Conservation (phyloP, 2,113 vertebrate genomes). For the pig (Sus scrofa) region DNA sequence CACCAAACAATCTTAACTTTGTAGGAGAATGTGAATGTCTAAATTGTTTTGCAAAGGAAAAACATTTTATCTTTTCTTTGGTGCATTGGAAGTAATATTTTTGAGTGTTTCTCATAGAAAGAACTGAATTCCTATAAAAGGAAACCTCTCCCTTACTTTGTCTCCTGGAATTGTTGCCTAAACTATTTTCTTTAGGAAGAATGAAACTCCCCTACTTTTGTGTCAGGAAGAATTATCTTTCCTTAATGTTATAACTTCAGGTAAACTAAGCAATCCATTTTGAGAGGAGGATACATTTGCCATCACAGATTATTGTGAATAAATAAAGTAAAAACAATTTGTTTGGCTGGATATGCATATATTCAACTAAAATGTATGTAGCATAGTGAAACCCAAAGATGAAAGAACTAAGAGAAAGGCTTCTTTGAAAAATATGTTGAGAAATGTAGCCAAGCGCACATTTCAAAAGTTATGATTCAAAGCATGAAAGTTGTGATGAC, state of each 20-base stretch:
- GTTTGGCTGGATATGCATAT: not conserved
- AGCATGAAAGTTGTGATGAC: not conserved
- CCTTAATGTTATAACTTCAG: not conserved
- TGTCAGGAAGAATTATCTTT: not conserved
- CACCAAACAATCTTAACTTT: not conserved
- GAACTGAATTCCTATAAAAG: not conserved
- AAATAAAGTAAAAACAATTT: not conserved
- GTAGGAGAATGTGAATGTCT: not conserved
- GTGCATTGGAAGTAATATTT: not conserved
- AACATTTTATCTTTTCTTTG: not conserved
- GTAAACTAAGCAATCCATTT: not conserved
- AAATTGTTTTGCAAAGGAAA: not conserved
- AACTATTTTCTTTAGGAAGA: not conserved
- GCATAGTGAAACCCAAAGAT: not conserved
- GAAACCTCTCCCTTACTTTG: not conserved
- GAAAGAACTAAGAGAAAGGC: not conserved
- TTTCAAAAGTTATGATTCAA: not conserved
- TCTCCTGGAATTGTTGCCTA: not conserved
- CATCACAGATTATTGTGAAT: not conserved
- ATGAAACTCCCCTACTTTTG: not conserved
- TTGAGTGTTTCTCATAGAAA: not conserved
- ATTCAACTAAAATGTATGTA: not conserved
- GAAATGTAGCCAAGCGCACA: not conserved
- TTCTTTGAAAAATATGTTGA: not conserved
- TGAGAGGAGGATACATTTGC: not conserved